Conservation (phyloP, 1,140 invertebrate species). For the Hylyphantes graminicola region DNA sequence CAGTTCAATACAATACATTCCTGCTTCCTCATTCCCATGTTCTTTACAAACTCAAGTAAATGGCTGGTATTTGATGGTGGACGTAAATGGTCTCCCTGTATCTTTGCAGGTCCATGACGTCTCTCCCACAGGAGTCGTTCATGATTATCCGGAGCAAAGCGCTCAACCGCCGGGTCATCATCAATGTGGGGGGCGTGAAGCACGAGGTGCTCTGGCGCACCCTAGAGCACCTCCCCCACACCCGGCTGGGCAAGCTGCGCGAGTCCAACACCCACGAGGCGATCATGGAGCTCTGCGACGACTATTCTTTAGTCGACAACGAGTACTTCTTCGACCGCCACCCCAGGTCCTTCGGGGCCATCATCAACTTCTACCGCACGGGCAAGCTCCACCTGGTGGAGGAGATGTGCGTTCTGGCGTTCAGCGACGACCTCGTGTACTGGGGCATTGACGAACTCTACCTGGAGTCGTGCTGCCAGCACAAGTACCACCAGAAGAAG, state of each 20-base stretch:
- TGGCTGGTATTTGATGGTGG: no score
- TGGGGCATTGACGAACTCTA: conserved; percentile 99
- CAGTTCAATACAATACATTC: no score
- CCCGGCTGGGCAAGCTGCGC: conserved; percentile 87
- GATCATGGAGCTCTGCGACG: conserved; percentile 95
- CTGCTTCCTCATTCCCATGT: no score
- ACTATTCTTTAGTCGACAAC: conserved; percentile 90
- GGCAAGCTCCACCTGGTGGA: conserved; percentile 97
- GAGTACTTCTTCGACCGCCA: conserved; percentile 99
- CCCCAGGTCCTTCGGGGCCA: conserved; percentile 96
- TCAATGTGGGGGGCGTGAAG: conserved; percentile 96
- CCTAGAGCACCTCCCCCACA: conserved; percentile 93
- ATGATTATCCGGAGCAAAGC: conserved; percentile 94
- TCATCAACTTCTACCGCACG: conserved; percentile 97
- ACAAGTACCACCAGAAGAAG: conserved; percentile 98
- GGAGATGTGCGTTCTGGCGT: conserved; percentile 98
- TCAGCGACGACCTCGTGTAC: conserved; percentile 97
- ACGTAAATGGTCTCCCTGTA: no score
- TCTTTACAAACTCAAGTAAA: no score
- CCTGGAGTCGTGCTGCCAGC: conserved; percentile 97
- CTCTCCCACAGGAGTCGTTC: conserved; percentile 90
- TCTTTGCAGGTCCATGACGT: conserved; percentile 73
- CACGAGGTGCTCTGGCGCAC: conserved; percentile 95
- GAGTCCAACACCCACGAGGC: conserved; percentile 96
- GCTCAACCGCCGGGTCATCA: conserved; percentile 87